Percentiles rank a stretch among this genome's conserved stretches.
phyloP scores from a whole-genome alignment of 2,888 invertebrate genomes.

The Drosophila infuscata region DNA sequence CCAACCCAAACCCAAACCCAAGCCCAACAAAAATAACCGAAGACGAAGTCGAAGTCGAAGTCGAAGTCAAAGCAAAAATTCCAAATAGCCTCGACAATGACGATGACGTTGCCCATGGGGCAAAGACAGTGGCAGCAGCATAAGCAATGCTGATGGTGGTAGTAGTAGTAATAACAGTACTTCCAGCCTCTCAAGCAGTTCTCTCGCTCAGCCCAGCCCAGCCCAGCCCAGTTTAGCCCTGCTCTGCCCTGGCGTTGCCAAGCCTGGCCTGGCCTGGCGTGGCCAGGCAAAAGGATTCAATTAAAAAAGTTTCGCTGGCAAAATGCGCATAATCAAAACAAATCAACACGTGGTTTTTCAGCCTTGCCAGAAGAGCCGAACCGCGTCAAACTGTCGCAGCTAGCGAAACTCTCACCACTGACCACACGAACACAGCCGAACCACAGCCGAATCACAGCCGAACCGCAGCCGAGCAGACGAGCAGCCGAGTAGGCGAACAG shows the following conservation, averaged over 20 bases:
- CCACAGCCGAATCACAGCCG: not conserved
- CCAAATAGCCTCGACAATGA: conserved; percentile 52
- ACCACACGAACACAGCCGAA: not conserved
- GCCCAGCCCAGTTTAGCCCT: not conserved
- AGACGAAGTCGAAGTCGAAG: conserved; percentile 5
- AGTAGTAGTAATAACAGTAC: not conserved
- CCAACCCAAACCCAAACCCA: not conserved
- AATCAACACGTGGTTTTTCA: conserved; percentile 85
- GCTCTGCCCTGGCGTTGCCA: not conserved
- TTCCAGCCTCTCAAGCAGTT: conserved; percentile 8
- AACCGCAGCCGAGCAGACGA: conserved; percentile 1
- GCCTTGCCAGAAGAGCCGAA: conserved; percentile 46
- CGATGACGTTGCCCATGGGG: conserved; percentile 38
- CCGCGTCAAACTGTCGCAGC: conserved; percentile 13
- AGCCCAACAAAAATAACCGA: not conserved
- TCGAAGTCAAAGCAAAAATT: conserved; percentile 43
- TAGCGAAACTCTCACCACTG: not conserved
- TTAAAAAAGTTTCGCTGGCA: conserved; percentile 64
- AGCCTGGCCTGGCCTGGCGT: conserved; percentile 3
- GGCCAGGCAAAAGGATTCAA: conserved; percentile 67
- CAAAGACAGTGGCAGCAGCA: conserved; percentile 3
- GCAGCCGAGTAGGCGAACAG: not conserved
- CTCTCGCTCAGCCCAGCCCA: conserved; percentile 4
- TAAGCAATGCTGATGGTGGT: not conserved
- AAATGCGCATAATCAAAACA: conserved; percentile 84